Conservation (phyloP, 2,113 vertebrate genomes). For the Phasianus colchicus region DNA sequence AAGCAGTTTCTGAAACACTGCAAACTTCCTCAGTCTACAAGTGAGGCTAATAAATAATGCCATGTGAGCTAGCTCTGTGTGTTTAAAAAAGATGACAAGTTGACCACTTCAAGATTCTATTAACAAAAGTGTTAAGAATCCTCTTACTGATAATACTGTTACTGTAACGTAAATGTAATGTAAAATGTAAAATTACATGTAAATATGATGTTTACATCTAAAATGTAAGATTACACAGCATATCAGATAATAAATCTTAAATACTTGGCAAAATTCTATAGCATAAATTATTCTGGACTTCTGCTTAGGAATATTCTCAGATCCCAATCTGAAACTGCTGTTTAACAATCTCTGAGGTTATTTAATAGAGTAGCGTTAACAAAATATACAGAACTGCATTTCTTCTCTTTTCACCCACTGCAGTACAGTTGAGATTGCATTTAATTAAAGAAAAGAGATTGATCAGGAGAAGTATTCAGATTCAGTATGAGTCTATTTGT, state of each 20-base stretch:
- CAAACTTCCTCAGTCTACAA: background rate
- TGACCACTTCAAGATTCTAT: background rate
- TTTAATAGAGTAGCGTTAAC: background rate
- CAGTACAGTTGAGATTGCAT: background rate
- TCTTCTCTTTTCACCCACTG: background rate
- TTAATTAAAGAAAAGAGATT: background rate
- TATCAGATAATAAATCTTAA: slow-evolving; percentile 28
- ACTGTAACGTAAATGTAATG: too few species aligned
- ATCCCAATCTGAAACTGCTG: background rate
- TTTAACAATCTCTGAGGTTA: background rate
- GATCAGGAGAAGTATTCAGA: background rate
- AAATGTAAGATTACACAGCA: background rate
- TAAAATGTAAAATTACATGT: too few species aligned
- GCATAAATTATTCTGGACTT: background rate
- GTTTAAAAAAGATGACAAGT: background rate
- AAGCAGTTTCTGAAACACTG: slow-evolving; percentile 23
- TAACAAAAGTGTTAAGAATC: background rate
- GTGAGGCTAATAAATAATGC: background rate
- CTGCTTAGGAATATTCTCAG: slow-evolving; percentile 12
- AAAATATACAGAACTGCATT: background rate
- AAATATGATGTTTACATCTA: too few species aligned
- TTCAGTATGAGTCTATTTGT: slow-evolving; percentile 19
- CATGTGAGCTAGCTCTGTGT: background rate
- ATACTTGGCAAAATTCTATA: slow-evolving; percentile 48
- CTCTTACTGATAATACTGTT: background rate